A percentile compares a stretch with the other conserved stretches of the same genome.
phyloP scores from a whole-genome alignment of 1,140 invertebrate species.

The Drosophila trapezifrons region DNA sequence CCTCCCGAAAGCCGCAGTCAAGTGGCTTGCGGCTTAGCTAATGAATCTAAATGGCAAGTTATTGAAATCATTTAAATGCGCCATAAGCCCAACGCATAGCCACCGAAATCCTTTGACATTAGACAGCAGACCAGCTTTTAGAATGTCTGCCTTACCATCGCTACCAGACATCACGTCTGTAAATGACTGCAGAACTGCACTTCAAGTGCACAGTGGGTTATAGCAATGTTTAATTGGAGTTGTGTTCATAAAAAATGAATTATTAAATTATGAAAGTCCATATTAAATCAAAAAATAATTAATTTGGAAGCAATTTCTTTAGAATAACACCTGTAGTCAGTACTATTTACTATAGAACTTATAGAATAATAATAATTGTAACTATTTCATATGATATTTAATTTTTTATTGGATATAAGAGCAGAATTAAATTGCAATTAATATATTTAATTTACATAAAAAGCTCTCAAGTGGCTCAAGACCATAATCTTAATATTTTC shows the following conservation, averaged over 20 bases:
- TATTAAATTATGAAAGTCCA: too few relatives aligned
- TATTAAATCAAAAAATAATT: too few relatives aligned
- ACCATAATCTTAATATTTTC: background rate
- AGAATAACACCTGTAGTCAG: too few relatives aligned
- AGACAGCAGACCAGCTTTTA: conserved; percentile 9
- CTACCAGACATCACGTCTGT: conserved; percentile 26
- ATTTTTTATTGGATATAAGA: too few relatives aligned
- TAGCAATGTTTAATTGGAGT: background rate
- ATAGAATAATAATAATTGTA: too few relatives aligned
- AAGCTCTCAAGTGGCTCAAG: background rate
- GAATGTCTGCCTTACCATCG: conserved; percentile 26
- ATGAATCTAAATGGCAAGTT: conserved; percentile 68
- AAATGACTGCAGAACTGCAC: conserved; percentile 26
- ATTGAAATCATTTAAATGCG: conserved; percentile 73
- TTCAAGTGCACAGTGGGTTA: conserved; percentile 25
- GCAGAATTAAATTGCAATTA: too few relatives aligned
- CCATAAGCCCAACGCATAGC: conserved; percentile 37
- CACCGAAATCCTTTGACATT: conserved; percentile 50
- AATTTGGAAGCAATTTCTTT: too few relatives aligned
- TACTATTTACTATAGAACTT: too few relatives aligned
- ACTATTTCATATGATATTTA: too few relatives aligned
- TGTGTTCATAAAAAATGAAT: too few relatives aligned
- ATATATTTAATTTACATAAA: background rate
- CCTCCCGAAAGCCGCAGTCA: conserved; percentile 52
- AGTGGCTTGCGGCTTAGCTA: conserved; percentile 58